phyloP scores from a whole-genome alignment of 2,797 vertebrate genomes.

The Anguilla megastoma region DNA sequence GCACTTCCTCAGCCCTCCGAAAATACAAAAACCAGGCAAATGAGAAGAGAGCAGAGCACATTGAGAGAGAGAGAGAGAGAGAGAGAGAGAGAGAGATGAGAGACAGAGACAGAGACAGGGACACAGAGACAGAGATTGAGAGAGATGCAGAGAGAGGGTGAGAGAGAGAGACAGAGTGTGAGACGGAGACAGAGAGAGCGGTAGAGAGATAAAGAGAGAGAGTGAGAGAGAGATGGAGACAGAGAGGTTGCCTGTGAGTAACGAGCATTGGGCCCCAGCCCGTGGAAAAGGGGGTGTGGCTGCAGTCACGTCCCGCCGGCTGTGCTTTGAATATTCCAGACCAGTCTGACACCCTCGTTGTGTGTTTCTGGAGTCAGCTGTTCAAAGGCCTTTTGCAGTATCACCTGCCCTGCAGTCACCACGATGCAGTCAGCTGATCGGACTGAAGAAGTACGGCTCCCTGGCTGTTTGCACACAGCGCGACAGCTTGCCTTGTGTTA shows the following conservation, averaged over 20 bases:
- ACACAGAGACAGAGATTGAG: too few species aligned
- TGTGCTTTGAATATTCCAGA: neutral
- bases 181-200: too few species aligned
- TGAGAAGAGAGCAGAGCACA: neutral
- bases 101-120: too few species aligned
- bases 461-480: neutral
- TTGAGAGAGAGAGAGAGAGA: neutral
- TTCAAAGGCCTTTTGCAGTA: neutral
- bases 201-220: too few species aligned
- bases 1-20: neutral
- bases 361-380: neutral
- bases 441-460: neutral
- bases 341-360: neutral
- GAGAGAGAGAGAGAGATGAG: too few species aligned
- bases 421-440: neutral
- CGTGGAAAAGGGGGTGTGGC: neutral
- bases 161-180: too few species aligned
- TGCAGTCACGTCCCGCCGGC: neutral
- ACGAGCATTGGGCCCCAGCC: neutral
- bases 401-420: neutral
- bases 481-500: neutral
- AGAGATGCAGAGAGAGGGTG: too few species aligned
- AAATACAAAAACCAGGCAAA: neutral
- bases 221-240: too few species aligned
- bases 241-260: too few species aligned